phyloP scores from a whole-genome alignment of 2,888 invertebrate genomes.

The Pristionchus mayeri region DNA sequence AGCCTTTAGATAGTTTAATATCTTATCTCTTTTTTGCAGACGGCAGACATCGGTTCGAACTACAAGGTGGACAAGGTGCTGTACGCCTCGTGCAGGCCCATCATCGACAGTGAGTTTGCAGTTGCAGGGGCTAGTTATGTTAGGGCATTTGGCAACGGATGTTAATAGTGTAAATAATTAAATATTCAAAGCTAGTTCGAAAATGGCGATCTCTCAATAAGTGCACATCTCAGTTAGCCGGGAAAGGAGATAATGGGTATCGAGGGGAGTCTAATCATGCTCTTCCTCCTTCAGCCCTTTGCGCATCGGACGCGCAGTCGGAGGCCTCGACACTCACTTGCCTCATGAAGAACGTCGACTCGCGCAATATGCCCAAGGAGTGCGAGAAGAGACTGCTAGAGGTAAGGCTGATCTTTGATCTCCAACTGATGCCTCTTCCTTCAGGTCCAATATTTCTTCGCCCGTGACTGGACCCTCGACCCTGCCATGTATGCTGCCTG shows the following conservation, averaged over 20 bases:
- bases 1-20: too few relatives aligned
- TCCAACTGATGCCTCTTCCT: background rate
- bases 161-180: background rate
- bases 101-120: slow-evolving; percentile 65
- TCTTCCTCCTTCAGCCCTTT: slow-evolving; percentile 77
- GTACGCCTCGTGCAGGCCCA: slow-evolving; percentile 68
- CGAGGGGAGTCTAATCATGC: too few relatives aligned
- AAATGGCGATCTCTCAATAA: too few relatives aligned
- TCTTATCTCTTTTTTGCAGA: slow-evolving; percentile 77
- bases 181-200: too few relatives aligned
- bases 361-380: slow-evolving; percentile 87
- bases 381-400: slow-evolving; percentile 93
- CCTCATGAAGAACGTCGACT: slow-evolving; percentile 88
- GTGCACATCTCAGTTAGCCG: too few relatives aligned
- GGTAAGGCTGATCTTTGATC: slow-evolving; percentile 76
- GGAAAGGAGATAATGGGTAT: too few relatives aligned
- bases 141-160: background rate
- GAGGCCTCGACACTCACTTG: slow-evolving; percentile 85
- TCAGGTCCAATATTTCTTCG: slow-evolving; percentile 91
- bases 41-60: slow-evolving; percentile 93
- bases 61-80: slow-evolving; percentile 87
- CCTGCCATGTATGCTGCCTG: slow-evolving; percentile 91
- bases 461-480: slow-evolving; percentile 93
- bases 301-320: slow-evolving; percentile 68
- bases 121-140: background rate